Conservation (phyloP, 1,140 invertebrate species). For the Chironomus tepperi region DNA sequence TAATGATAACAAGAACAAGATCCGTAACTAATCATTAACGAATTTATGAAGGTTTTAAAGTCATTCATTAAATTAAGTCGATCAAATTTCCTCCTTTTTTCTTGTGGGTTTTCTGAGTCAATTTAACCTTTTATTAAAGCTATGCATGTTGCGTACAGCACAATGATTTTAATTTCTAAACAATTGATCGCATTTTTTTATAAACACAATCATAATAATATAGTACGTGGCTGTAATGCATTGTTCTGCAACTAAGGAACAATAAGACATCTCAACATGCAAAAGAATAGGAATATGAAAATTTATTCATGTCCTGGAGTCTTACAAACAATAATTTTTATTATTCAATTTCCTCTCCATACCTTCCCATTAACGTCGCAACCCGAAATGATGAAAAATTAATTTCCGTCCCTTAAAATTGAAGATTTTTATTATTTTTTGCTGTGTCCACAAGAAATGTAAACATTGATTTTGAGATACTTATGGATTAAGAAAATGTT, state of each 20-base stretch:
- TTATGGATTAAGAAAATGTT: not conserved
- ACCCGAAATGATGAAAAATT: not conserved
- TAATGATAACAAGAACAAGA: not conserved
- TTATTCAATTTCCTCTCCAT: not conserved
- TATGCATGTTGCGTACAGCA: not conserved
- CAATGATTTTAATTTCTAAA: not conserved
- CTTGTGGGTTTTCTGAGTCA: not conserved
- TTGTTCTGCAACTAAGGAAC: not conserved
- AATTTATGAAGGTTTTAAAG: slow-evolving; percentile 8
- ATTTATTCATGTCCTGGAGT: not conserved
- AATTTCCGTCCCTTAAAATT: not conserved
- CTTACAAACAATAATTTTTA: not conserved
- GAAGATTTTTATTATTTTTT: too few relatives aligned
- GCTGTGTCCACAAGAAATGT: not conserved
- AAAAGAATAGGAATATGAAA: not conserved
- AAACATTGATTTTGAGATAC: slow-evolving; percentile 11
- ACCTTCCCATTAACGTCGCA: not conserved
- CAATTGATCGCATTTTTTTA: not conserved
- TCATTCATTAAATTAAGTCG: slow-evolving; percentile 8
- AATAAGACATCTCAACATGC: not conserved
- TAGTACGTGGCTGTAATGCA: not conserved
- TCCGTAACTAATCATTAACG: slow-evolving; percentile 12
- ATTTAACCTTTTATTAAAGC: slow-evolving; percentile 4
- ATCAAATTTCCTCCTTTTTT: not conserved
- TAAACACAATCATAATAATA: not conserved